Conservation (phyloP, 2,888 invertebrate genomes). For the Drosophila prostipennis region DNA sequence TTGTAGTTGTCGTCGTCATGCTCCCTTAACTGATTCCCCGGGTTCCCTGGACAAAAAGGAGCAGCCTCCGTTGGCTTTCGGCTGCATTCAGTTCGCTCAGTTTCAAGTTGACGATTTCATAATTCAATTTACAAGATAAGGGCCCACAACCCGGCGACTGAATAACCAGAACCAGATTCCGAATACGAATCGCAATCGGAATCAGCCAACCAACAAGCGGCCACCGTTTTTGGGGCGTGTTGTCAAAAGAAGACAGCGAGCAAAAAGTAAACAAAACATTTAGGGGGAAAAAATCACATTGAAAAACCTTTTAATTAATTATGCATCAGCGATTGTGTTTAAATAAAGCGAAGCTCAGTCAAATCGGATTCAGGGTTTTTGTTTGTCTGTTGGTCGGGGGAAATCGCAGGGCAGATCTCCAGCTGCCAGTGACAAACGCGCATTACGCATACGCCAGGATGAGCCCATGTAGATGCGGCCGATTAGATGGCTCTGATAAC, state of each 20-base stretch:
- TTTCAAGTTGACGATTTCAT: slow-evolving; percentile 82
- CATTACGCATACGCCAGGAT: slow-evolving; percentile 59
- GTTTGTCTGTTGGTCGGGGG: slow-evolving; percentile 20
- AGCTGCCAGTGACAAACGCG: slow-evolving; percentile 32
- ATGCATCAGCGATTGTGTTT: slow-evolving; percentile 82
- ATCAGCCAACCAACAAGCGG: slow-evolving; percentile 51
- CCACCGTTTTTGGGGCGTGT: slow-evolving; percentile 70
- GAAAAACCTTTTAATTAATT: slow-evolving; percentile 75
- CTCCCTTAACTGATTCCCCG: slow-evolving; percentile 77
- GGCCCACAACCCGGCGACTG: slow-evolving; percentile 18
- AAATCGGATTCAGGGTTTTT: slow-evolving; percentile 54
- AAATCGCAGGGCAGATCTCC: slow-evolving; percentile 25
- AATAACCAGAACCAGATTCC: slow-evolving; percentile 23
- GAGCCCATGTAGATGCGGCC: slow-evolving; percentile 27
- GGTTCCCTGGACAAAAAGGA: slow-evolving; percentile 74
- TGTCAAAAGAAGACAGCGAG: slow-evolving; percentile 50
- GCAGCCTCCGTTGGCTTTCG: slow-evolving; percentile 54
- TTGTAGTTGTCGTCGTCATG: slow-evolving; percentile 72
- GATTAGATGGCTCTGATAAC: slow-evolving; percentile 17
- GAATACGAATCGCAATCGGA: slow-evolving; percentile 31
- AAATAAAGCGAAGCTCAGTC: slow-evolving; percentile 68
- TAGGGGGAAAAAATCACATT: slow-evolving; percentile 32
- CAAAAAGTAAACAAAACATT: slow-evolving; percentile 38
- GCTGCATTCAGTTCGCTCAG: slow-evolving; percentile 71
- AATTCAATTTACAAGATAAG: slow-evolving; percentile 83